Evolutionary conservation across 2,797 vertebrate species (phyloP), one percentile per base, ranked within the genome.

Genomic region (Alosa sapidissima): DNA sequence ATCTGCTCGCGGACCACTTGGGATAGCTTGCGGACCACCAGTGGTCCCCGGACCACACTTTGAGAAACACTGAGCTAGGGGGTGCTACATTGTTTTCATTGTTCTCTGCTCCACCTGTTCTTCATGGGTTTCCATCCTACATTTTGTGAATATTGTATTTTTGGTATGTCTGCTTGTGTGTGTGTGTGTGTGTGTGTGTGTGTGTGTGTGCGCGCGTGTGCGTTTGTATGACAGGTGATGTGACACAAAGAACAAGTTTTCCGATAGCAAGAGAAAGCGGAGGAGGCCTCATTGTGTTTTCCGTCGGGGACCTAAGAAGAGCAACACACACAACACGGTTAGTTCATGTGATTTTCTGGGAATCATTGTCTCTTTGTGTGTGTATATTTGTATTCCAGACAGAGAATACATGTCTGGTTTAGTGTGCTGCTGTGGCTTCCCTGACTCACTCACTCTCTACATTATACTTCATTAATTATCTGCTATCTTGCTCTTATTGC

Each of bases 401-500:
- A 68, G 28, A 36, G 5, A 10, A 55, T 45, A 75, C 14, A 75
- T 68, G 13, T 45, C 5, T 45, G 8, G 6, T 45, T 13, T 45
- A 60, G 8, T 36, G 14, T 36, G 28, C 11, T 5, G 19, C 28
- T 28, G 28, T 28, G 28, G 28, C 28, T 28, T 28, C 28, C 28
- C 28, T 28, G 28, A 28, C 28, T 81, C 10, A 54, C 33, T 36
- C 65, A 78, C 24, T 65, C 28, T 84, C 58, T 72, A 2, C 68
- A 58, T 84, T 84, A 14, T 14, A 33, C 33, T 6, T 6, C 68
- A 75, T 75, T 84, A 88, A 86, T 88, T 84, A 84, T 48, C 78
- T 54, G 75, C 51, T 85, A 87, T 81, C 62, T 81, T 84, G 82
- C 81, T 83, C 60, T 89, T 88, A 89, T 87, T 89, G 83, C 86